Conservation (phyloP, 2,888 invertebrate species). For the Lepidochitona cinerea region DNA sequence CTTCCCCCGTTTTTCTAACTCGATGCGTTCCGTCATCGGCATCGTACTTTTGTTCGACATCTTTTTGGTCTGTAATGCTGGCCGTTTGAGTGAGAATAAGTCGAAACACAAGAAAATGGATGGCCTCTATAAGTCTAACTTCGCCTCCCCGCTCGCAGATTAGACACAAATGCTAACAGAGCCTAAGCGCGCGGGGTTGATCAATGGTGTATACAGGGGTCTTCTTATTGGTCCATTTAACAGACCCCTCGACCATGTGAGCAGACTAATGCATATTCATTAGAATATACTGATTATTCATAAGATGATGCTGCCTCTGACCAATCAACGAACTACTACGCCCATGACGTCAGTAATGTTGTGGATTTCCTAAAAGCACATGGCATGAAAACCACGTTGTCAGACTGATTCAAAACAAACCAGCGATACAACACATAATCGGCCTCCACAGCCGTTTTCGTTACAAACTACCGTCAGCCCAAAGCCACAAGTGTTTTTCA, state of each 20-base stretch:
- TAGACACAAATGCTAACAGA: background rate
- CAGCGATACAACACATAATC: no score
- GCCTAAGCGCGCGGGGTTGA: background rate
- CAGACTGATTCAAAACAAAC: background rate
- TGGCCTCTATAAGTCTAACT: background rate
- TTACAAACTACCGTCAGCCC: no score
- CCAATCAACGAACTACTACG: background rate
- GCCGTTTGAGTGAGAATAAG: background rate
- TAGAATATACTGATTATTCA: background rate
- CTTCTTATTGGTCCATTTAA: background rate
- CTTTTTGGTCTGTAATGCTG: background rate
- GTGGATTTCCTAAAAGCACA: background rate
- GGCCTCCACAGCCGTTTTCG: no score
- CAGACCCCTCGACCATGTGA: background rate
- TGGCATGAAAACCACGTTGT: background rate
- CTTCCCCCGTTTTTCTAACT: constrained; percentile 93
- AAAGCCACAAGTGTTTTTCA: no score
- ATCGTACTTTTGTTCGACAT: background rate
- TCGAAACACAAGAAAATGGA: background rate
- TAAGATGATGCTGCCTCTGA: background rate
- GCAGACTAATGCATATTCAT: background rate
- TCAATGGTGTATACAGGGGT: background rate
- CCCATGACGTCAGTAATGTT: background rate
- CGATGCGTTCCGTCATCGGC: constrained; percentile 78
- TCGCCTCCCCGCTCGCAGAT: background rate